phyloP scores from a whole-genome alignment of 2,888 invertebrate genomes.

The Pseudococcus jackbeardsleyi region DNA sequence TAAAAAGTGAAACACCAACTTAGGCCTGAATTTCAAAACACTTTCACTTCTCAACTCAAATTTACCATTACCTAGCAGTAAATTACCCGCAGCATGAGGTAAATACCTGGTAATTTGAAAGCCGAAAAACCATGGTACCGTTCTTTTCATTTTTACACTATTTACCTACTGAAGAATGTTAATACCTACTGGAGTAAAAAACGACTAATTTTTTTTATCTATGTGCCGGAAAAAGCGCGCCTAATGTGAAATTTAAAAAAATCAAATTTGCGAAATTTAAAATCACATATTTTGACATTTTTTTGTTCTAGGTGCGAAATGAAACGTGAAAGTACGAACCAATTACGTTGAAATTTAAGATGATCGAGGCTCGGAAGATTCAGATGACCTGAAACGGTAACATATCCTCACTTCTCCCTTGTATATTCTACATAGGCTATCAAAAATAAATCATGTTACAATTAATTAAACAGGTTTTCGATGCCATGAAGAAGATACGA shows the following conservation, averaged over 20 bases:
- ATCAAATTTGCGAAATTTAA: background rate
- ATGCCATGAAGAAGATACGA: background rate
- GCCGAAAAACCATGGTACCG: background rate
- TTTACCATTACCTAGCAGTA: background rate
- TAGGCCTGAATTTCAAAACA: background rate
- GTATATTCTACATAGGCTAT: background rate
- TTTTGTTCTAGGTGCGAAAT: background rate
- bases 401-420: background rate
- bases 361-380: background rate
- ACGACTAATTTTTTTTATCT: background rate
- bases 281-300: background rate
- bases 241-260: background rate
- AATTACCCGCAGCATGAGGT: background rate
- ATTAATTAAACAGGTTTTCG: background rate
- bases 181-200: background rate
- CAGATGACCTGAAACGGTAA: background rate
- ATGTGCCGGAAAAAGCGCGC: background rate
- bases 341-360: background rate
- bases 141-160: background rate
- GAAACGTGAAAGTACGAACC: background rate
- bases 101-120: conserved; percentile 4
- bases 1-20: background rate
- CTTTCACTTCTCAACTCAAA: background rate
- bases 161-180: background rate
- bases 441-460: background rate